A percentile compares a stretch with the other conserved stretches of the same genome.
These are phyloP conservation scores for Alethe castanea DNA, from an alignment of 2,113 vertebrate species.

Conservation along the genomic window DNA sequence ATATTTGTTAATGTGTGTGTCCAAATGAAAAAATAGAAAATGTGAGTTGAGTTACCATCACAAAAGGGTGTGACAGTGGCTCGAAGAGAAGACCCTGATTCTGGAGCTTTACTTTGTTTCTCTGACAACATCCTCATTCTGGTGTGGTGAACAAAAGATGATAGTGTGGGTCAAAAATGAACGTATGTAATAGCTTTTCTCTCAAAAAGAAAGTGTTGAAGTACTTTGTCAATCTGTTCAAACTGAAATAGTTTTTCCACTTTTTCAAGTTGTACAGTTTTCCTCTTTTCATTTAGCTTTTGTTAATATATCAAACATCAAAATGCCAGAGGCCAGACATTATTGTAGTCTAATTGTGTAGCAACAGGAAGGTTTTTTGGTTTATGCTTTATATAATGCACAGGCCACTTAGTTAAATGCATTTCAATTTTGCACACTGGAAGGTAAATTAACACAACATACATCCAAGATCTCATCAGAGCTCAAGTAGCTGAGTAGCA, in stretches of 20 bases:
- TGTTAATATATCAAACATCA: not conserved
- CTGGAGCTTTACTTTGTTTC: not conserved
- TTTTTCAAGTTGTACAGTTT: not conserved
- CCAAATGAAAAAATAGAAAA: not conserved
- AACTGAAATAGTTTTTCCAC: not conserved
- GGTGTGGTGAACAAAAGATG: not conserved
- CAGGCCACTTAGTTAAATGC: not conserved
- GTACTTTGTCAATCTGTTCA: not conserved
- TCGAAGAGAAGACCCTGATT: not conserved
- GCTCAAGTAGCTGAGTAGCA: not conserved
- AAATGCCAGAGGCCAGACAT: not conserved
- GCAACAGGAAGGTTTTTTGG: not conserved
- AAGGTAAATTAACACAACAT: not conserved
- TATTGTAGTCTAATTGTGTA: not conserved
- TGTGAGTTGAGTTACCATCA: not conserved
- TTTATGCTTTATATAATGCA: not conserved
- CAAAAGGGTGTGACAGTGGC: not conserved
- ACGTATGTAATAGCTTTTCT: not conserved
- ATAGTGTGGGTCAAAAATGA: not conserved
- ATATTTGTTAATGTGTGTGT: not conserved
- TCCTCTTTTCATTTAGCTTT: not conserved
- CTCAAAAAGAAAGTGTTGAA: not conserved
- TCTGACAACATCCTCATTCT: not conserved
- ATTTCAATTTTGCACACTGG: not conserved
- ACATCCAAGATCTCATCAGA: not conserved